Evolutionary conservation across 2,113 vertebrate genomes (phyloP).

Genomic region (Perognathus longimembris): DNA sequence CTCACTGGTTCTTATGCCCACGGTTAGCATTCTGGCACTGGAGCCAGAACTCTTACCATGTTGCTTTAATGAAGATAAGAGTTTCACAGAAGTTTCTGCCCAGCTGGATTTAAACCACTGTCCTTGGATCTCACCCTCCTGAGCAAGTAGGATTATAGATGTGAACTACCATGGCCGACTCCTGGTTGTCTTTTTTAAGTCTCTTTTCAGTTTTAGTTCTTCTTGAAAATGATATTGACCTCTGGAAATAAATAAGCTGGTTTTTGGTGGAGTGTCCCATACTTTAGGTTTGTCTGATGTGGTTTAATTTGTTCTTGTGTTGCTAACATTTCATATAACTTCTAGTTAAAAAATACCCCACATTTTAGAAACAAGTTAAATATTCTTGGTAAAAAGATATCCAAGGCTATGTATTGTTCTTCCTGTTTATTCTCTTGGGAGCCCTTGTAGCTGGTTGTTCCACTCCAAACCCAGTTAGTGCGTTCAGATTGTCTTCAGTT

Average conservation of each 20-base stretch:
- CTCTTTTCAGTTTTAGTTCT: background rate
- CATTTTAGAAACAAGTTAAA: conserved; percentile 19
- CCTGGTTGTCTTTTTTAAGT: background rate
- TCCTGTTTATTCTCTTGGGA: background rate
- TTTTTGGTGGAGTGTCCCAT: background rate
- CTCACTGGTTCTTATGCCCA: too few relatives aligned
- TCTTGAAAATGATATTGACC: background rate
- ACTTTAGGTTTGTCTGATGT: background rate
- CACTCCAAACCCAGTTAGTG: background rate
- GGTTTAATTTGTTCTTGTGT: background rate
- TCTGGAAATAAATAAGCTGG: background rate
- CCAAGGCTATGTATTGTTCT: background rate
- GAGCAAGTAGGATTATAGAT: too few relatives aligned
- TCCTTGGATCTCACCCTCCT: too few relatives aligned
- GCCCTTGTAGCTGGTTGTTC: background rate
- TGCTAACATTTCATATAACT: background rate
- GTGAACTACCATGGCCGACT: too few relatives aligned
- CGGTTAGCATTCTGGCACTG: too few relatives aligned
- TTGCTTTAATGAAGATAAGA: too few relatives aligned
- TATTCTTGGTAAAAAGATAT: background rate
- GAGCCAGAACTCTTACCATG: too few relatives aligned
- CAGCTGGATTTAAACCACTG: too few relatives aligned
- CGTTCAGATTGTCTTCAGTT: background rate
- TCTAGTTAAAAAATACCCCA: background rate
- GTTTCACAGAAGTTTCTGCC: too few relatives aligned